Percentiles rank a stretch among this genome's conserved stretches.
Conservation (phyloP, 2,113 vertebrate genomes). For the Chaetura pelagica region DNA sequence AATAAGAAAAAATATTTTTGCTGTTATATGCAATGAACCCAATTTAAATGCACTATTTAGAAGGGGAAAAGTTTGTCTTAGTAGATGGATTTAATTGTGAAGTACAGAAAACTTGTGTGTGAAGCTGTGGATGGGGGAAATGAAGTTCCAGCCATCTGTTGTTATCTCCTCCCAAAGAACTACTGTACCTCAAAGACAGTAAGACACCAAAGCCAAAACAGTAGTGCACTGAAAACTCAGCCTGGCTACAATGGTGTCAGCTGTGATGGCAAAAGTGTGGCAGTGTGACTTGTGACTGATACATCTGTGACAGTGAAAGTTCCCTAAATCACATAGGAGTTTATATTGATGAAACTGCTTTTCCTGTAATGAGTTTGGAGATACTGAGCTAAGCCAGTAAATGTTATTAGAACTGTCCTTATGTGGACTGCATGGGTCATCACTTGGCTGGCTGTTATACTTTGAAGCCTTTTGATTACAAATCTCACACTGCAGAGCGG, state of each 20-base stretch:
- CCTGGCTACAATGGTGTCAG: not conserved
- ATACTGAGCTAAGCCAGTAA: not conserved
- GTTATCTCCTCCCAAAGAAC: not conserved
- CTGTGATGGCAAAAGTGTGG: not conserved
- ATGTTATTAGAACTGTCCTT: not conserved
- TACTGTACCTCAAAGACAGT: not conserved
- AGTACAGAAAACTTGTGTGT: not conserved
- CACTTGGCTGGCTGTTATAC: not conserved
- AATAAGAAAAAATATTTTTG: not conserved
- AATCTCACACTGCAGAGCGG: not conserved
- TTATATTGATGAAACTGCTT: not conserved
- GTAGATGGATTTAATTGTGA: not conserved
- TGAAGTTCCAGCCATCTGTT: not conserved
- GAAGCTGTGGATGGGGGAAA: not conserved
- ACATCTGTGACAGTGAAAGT: not conserved
- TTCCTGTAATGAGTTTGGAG: not conserved
- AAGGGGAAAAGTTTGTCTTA: not conserved
- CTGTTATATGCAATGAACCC: not conserved
- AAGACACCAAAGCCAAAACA: not conserved
- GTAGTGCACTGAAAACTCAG: not conserved
- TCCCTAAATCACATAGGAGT: not conserved
- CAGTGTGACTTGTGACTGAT: not conserved
- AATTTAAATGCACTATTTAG: not conserved
- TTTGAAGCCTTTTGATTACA: not conserved
- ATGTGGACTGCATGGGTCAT: not conserved